Conservation (phyloP, 1,140 invertebrate genomes). For the Diprion similis region DNA sequence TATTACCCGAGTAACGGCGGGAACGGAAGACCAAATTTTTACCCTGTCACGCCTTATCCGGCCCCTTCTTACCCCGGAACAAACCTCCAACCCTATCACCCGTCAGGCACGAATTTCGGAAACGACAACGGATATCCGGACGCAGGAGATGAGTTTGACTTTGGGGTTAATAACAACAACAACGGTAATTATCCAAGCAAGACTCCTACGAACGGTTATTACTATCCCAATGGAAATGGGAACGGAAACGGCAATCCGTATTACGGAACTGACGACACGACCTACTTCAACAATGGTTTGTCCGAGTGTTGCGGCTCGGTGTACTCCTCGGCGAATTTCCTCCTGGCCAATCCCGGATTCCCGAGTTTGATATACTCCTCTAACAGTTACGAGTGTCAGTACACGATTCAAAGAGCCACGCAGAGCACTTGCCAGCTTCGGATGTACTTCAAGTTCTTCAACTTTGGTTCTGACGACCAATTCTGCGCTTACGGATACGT, state of each 20-base stretch:
- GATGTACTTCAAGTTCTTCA: conserved; percentile 65
- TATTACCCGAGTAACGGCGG: background rate
- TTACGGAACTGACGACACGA: background rate
- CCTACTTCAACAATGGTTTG: background rate
- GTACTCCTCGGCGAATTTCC: conserved; percentile 58
- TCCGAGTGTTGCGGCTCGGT: conserved; percentile 53
- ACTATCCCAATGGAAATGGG: background rate
- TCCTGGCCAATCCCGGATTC: conserved; percentile 66
- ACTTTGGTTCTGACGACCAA: conserved; percentile 54
- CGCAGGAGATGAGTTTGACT: background rate
- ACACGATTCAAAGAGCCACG: conserved; percentile 58
- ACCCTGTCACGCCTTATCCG: background rate
- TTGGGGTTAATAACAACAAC: background rate
- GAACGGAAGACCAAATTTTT: background rate
- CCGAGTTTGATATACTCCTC: conserved; percentile 40
- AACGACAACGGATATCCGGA: conserved; percentile 22
- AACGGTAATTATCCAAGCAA: conserved; percentile 18
- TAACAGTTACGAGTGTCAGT: conserved; percentile 53
- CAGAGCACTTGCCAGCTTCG: conserved; percentile 60
- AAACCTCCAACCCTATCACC: background rate
- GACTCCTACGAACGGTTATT: background rate
- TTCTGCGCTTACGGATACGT: conserved; percentile 61
- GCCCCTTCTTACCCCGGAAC: too few species aligned
- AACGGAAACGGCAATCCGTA: background rate
- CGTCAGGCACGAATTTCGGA: conserved; percentile 7